Evolutionary conservation across 2,113 vertebrate genomes (phyloP).

Genomic region (Myrmophylax atrothorax): DNA sequence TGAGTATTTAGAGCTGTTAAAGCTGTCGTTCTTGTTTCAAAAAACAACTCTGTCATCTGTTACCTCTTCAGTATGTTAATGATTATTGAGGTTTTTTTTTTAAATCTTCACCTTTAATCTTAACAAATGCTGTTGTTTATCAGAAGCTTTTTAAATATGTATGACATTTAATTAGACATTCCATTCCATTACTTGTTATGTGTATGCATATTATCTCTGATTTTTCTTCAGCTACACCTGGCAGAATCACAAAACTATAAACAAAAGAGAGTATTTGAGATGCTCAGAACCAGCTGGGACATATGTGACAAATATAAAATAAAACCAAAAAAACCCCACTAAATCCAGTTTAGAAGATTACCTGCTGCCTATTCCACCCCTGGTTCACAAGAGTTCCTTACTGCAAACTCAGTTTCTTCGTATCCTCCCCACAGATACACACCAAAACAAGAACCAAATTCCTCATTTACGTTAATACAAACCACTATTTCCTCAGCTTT

Average conservation of each 20-base stretch:
- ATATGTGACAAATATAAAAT: neutral
- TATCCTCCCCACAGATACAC: neutral
- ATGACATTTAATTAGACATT: neutral
- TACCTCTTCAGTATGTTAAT: neutral
- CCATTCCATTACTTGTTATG: neutral
- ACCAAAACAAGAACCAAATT: neutral
- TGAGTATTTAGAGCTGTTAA: neutral
- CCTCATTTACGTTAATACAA: neutral
- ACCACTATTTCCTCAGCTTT: neutral
- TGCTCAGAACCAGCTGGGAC: neutral
- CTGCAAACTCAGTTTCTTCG: neutral
- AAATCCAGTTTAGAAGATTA: neutral
- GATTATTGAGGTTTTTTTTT: fast-evolving
- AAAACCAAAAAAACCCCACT: neutral
- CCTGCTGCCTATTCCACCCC: neutral
- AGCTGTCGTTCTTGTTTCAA: neutral
- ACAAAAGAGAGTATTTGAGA: neutral
- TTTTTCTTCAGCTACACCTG: neutral
- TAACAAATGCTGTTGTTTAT: neutral
- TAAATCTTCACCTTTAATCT: neutral
- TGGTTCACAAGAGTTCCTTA: neutral
- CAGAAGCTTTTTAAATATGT: neutral
- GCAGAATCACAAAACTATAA: neutral
- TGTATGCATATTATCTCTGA: neutral
- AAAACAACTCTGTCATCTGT: neutral